phyloP scores from a whole-genome alignment of 2,113 vertebrate species.

The Myanophis thanlyinensis region DNA sequence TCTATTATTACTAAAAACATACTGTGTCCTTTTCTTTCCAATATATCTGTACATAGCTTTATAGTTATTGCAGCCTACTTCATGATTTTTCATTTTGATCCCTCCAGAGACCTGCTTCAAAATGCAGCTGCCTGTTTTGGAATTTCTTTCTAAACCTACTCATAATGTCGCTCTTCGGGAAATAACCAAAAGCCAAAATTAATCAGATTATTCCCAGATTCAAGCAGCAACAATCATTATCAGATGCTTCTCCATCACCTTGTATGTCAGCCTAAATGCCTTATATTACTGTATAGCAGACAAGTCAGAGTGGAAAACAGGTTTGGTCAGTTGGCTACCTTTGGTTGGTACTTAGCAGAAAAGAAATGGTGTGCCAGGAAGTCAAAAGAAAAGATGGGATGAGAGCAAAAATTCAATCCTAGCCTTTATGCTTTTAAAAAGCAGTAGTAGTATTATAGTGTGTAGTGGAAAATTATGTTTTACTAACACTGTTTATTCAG shows the following conservation, averaged over 20 bases:
- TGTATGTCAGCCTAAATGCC: not conserved
- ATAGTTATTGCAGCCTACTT: conserved; percentile 4
- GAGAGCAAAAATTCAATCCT: not conserved
- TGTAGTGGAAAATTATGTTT: not conserved
- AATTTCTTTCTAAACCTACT: conserved; percentile 27
- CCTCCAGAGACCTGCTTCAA: conserved; percentile 29
- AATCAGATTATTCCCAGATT: not conserved
- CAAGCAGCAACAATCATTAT: not conserved
- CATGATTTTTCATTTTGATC: conserved; percentile 42
- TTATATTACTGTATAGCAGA: not conserved
- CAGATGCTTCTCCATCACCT: conserved; percentile 20
- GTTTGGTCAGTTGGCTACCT: not conserved
- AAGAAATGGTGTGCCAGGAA: not conserved
- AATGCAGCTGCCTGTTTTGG: conserved; percentile 36
- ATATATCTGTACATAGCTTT: not conserved
- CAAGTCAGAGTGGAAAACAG: not conserved
- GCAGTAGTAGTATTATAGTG: not conserved
- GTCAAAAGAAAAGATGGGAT: not conserved
- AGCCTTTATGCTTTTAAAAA: not conserved
- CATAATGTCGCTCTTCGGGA: conserved; percentile 11
- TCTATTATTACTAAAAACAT: conserved; percentile 6
- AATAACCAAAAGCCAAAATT: not conserved
- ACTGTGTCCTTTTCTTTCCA: not conserved
- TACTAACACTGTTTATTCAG: not conserved
- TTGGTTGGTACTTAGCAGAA: not conserved